Percentiles rank a stretch among this genome's conserved stretches.
phyloP scores from a whole-genome alignment of 2,797 vertebrate species.

The Fratercula arctica region DNA sequence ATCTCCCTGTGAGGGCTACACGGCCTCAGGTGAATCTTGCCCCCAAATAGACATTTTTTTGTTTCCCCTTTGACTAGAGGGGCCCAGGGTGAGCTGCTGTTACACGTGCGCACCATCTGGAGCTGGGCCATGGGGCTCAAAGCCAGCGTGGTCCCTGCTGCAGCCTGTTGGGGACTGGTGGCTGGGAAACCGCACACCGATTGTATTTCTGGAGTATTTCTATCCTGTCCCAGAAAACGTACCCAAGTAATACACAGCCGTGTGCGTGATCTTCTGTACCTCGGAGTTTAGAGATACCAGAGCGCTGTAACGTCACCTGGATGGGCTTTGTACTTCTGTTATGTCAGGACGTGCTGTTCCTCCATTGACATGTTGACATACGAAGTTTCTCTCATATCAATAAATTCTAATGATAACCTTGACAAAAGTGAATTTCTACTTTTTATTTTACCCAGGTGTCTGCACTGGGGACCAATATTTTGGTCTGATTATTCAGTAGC shows the following conservation, averaged over 20 bases:
- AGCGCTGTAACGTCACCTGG: background rate
- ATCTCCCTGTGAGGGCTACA: background rate
- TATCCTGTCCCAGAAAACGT: background rate
- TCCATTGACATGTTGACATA: slow-evolving; percentile 35
- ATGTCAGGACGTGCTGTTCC: background rate
- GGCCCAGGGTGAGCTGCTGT: background rate
- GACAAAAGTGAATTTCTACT: background rate
- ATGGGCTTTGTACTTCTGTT: background rate
- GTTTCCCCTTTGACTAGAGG: background rate
- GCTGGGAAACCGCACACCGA: background rate
- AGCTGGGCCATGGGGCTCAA: background rate
- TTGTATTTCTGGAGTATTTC: background rate
- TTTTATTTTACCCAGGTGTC: background rate
- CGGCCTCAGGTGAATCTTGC: background rate
- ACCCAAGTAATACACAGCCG: background rate
- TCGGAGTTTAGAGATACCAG: background rate
- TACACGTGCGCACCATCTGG: too few relatives aligned
- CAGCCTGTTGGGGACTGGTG: background rate
- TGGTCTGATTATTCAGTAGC: background rate
- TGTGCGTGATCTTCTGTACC: background rate
- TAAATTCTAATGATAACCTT: slow-evolving; percentile 65
- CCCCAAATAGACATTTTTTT: too few relatives aligned
- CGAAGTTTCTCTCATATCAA: slow-evolving; percentile 60
- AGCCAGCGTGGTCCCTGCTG: background rate
- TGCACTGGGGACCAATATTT: background rate